Evolutionary conservation across 2,797 vertebrate genomes (phyloP), one percentile per base, ranked within the genome.

Genomic region (Pangasius mekongensis): DNA sequence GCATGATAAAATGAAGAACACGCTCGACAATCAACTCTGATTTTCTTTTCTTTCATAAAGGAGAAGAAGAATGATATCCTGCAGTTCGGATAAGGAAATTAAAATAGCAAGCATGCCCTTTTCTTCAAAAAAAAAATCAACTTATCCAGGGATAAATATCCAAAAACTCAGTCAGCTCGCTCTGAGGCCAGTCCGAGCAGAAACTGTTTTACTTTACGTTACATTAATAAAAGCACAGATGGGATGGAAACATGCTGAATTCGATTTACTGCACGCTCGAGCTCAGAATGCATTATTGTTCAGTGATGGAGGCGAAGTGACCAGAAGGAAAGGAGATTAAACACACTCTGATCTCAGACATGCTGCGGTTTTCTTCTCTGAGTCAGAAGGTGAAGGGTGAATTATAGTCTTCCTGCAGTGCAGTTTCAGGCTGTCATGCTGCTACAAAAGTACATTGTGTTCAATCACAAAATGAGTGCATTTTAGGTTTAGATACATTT

Each of bases 201-300:
- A 62, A 62, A 62, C 30, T 22, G 64, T 84, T 54, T 84, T 33
- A 54, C 22, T 84, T 54, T 69, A 67, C 39, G 10, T 73, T 5
- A 5, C 52, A n/a, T 73, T 73, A 85, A 85, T 85, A 74, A n/a
- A 73, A 73, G 13, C 30, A 39, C 67, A 73, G 84, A 58, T 85
- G 84, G 33, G 9, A 18, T 39, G 52, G 52, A 74, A 74, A 73
- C 49, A 85, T 10, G 83, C 22, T 56, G 83, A 11, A 14, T 85
- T 85, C 73, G 49, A 71, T 85, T 71, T 73, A 36, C 3, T 39
- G 49, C 5, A 71, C 49, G 20, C 24, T 67, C 62, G 2, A n/a
- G 33, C n/a, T 73, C 52, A 5, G 56, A 73, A 36, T 56, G 2
- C 49, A 39, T 56, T 54, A 33, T 13, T 33, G 20, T 20, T 54